Percentiles rank a stretch among this genome's conserved stretches.
phyloP scores from a whole-genome alignment of 2,797 vertebrate species.

The Tapirus indicus region DNA sequence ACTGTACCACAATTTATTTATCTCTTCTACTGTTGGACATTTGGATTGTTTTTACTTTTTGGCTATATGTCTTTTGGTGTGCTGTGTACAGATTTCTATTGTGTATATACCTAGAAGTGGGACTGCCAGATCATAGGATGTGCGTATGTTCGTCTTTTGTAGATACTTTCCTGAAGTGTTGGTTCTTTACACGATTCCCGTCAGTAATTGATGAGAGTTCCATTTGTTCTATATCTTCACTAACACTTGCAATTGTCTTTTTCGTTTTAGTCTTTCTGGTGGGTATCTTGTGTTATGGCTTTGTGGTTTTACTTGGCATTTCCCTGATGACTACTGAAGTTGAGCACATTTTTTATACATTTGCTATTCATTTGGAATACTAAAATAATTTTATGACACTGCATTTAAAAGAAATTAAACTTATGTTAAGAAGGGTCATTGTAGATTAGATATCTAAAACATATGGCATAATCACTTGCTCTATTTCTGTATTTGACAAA shows the following conservation, averaged over 20 bases:
- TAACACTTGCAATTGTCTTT: not conserved
- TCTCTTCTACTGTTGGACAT: not conserved
- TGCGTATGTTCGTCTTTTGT: not conserved
- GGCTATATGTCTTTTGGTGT: not conserved
- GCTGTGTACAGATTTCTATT: not conserved
- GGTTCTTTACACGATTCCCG: not conserved
- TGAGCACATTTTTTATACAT: not conserved
- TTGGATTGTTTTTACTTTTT: not conserved
- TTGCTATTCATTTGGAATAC: constrained; percentile 9
- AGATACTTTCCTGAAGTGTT: not conserved
- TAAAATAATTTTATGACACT: constrained; percentile 32
- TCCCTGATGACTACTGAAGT: not conserved
- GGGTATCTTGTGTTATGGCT: not conserved
- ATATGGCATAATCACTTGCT: not conserved
- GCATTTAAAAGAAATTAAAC: not conserved
- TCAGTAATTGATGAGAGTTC: not conserved
- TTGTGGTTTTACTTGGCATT: constrained; percentile 23
- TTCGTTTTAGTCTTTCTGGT: not conserved
- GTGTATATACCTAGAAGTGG: not conserved
- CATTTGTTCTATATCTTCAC: not conserved
- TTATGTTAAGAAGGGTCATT: not conserved
- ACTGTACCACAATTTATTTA: not conserved
- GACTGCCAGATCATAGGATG: not conserved
- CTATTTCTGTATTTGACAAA: not conserved
- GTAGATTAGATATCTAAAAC: constrained; percentile 41